Percentiles rank a stretch among this genome's conserved stretches.
phyloP scores from a whole-genome alignment of 2,797 vertebrate species.

The Cygnus olor region DNA sequence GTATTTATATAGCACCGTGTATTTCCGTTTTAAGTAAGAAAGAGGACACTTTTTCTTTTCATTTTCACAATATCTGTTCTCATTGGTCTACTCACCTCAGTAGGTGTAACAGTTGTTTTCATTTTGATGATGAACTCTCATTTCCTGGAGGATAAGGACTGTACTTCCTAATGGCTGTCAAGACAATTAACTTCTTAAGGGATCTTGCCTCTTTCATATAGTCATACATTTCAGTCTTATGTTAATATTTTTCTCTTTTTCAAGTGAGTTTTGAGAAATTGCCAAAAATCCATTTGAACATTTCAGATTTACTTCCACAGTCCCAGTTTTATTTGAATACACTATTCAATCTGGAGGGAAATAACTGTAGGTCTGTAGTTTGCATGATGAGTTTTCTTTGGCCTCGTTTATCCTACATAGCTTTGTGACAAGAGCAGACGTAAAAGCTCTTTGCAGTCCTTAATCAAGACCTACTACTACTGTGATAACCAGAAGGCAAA shows the following conservation, averaged over 20 bases:
- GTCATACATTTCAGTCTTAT: background rate
- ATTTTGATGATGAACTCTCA: conserved; percentile 6
- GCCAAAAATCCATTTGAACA: background rate
- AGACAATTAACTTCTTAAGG: background rate
- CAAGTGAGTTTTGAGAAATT: background rate
- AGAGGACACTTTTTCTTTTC: background rate
- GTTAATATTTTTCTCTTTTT: background rate
- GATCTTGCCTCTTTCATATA: background rate
- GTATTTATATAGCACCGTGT: background rate
- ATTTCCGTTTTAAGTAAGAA: background rate
- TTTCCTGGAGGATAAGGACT: background rate
- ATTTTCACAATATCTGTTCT: background rate
- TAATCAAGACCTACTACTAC: conserved; percentile 48
- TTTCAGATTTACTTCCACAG: background rate
- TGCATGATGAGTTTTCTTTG: conserved; percentile 19
- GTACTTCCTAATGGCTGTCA: conserved; percentile 11
- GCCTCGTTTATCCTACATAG: conserved; percentile 20
- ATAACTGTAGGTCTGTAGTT: background rate
- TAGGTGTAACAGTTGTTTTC: conserved; percentile 24
- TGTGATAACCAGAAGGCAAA: conserved; percentile 44
- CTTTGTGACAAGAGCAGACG: conserved; percentile 39
- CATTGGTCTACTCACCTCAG: conserved; percentile 2
- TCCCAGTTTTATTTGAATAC: conserved; percentile 4
- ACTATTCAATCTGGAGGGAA: conserved; percentile 3
- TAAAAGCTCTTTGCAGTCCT: conserved; percentile 34